Evolutionary conservation across 2,797 vertebrate species (phyloP), one percentile per base, ranked within the genome.

Genomic region (Macropodus opercularis): DNA sequence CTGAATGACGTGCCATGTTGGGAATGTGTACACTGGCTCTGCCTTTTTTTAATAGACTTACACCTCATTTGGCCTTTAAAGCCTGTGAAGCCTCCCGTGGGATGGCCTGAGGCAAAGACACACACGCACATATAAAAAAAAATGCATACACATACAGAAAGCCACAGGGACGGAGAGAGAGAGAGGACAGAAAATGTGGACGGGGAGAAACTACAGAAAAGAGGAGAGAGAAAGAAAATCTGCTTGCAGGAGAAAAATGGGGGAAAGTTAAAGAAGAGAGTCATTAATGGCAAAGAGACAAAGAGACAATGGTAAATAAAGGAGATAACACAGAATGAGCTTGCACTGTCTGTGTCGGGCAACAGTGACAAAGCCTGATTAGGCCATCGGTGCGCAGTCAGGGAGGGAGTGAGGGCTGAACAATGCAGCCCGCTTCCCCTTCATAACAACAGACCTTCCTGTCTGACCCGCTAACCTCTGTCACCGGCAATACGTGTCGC

Each of bases 51-150:
- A 93, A 94, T 93, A 93, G 93, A 93, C 91, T 94, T 94, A 91
- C 84, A 94, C 92, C 86, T 94, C 92, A 93, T 94, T 95, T 95
- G 92, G 90, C 91, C 92, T 92, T 89, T 92, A 93, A 94, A 94
- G 84, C 89, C 84, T 85, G 84, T 93, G 93, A 94, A 91, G 88
- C 88, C 85, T 92, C 92, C 93, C 90, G 72, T 80, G 91, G 92
- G 93, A 90, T 79, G 81, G 88, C 87, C 81, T 67, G 84, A 88
- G 86, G 59, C 84, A 27, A 71, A 82, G 79, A 80, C 72, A 74
- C 85, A 80, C 66, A 64, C 67, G 43, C 70, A 14, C 47, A 32
- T 52, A 38, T 61, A 54, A 48, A 32, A 40, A 21, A 23, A 79
- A 77, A 83, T 80, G 40, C 87, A 86, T 72, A 70, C 72, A 75